These are phyloP conservation scores for Drosophila prosaltans DNA, from an alignment of 1,140 invertebrate genomes.

Conservation along the genomic window DNA sequence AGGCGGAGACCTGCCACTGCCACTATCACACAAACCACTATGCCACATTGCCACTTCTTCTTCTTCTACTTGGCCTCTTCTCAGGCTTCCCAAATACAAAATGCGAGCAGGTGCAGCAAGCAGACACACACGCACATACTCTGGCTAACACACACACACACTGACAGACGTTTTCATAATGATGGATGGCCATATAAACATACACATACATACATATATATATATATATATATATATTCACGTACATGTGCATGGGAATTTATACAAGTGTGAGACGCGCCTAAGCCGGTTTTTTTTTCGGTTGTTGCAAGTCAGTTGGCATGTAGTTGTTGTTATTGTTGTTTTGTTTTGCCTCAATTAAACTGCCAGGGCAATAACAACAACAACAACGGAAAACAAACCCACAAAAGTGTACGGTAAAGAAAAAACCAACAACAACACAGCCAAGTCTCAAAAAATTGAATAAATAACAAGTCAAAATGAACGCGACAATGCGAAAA, in stretches of 20 bases:
- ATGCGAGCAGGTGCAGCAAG: constrained; percentile 74
- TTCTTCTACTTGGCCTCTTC: constrained; percentile 9
- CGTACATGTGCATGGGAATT: constrained; percentile 20
- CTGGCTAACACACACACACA: constrained; percentile 27
- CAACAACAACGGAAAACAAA: constrained; percentile 42
- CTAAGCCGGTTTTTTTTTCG: constrained; percentile 69
- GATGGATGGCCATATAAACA: constrained; percentile 61
- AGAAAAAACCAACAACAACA: constrained; percentile 28
- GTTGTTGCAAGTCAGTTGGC: constrained; percentile 12
- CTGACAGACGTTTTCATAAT: constrained; percentile 60
- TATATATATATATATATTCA: too few species aligned
- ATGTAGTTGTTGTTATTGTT: constrained; percentile 31
- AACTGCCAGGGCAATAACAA: constrained; percentile 50
- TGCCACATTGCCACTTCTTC: not conserved
- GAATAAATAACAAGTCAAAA: constrained; percentile 60
- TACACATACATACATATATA: too few species aligned
- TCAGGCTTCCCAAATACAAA: constrained; percentile 51
- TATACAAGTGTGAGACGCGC: constrained; percentile 59
- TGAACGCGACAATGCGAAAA: constrained; percentile 66
- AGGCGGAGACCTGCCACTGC: constrained; percentile 47
- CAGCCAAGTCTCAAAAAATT: constrained; percentile 50
- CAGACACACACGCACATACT: constrained; percentile 15
- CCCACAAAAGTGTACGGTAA: constrained; percentile 72
- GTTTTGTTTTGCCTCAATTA: constrained; percentile 64
- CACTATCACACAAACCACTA: constrained; percentile 12